phyloP scores from a whole-genome alignment of 2,888 invertebrate species.

The Epistrophe grossulariae region DNA sequence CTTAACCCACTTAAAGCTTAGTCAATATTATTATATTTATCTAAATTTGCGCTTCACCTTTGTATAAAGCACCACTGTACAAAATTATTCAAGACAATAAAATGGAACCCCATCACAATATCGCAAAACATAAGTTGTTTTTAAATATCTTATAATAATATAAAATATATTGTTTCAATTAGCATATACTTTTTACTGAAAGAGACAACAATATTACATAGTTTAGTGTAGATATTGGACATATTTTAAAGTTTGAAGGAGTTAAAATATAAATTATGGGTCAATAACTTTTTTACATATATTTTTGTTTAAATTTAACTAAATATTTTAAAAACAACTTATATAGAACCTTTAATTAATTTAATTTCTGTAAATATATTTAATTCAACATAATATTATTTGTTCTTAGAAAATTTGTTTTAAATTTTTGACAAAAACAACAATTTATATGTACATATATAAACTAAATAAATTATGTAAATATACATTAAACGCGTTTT shows the following conservation, averaged over 20 bases:
- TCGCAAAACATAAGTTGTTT: slow-evolving; percentile 31
- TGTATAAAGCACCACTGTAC: slow-evolving; percentile 62
- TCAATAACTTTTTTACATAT: slow-evolving; percentile 33
- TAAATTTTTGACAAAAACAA: slow-evolving; percentile 20
- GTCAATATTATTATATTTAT: slow-evolving; percentile 5
- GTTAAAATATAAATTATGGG: slow-evolving; percentile 29
- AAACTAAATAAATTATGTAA: slow-evolving; percentile 33
- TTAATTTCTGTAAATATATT: slow-evolving; percentile 37
- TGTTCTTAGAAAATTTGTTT: slow-evolving; percentile 6
- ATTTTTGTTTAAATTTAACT: slow-evolving; percentile 11
- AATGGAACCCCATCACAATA: slow-evolving; percentile 43
- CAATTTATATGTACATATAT: slow-evolving; percentile 44
- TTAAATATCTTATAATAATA: not conserved
- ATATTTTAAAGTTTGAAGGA: slow-evolving; percentile 1
- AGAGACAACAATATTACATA: not conserved
- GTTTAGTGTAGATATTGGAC: not conserved
- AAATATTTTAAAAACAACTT: slow-evolving; percentile 23
- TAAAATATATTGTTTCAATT: not conserved
- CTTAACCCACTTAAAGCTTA: slow-evolving; percentile 59
- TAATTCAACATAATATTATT: slow-evolving; percentile 1
- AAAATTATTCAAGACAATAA: slow-evolving; percentile 20
- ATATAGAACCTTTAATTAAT: slow-evolving; percentile 1
- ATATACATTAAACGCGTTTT: slow-evolving; percentile 55
- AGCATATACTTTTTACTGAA: not conserved
- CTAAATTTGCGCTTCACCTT: slow-evolving; percentile 52